Base-by-base conservation (phyloP, 1,140 invertebrate species). In the Pseudomyrmex cubaensis region DNA sequence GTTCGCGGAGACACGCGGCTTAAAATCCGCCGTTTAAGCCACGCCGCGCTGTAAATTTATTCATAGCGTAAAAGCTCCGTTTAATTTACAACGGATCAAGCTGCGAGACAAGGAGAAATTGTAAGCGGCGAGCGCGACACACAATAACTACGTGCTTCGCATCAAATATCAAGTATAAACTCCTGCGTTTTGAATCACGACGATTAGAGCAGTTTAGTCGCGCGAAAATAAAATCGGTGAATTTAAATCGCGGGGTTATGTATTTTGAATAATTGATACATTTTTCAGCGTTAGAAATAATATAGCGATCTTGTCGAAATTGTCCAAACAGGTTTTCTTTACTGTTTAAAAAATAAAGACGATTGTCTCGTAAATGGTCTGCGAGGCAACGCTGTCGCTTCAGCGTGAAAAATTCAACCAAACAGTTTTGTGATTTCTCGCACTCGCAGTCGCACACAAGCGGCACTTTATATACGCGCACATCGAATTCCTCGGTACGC, bases 51-150 rank as follows among this genome's bases (percentile, higher is more conserved):
- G 66, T 80, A 80, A 80, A 72, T 80, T 35, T 80, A 80, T 80
- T 80, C 76, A 80, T 72, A 66, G 46, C 66, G 44, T 50, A 80
- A 80, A 80, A 61, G 66, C 76, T 61, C 66, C 35, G 76, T 80
- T 80, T 80, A 80, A 80, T 80, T 72, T 80, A 80, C 76, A 66
- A 80, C 20, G 54, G 54, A 80, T 72, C 66, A 56, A 80, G 1
- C 54, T 12, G 54, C 12, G 57, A 25, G 73, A 77, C 69, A 76
- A 56, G 20, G 35, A 25, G 59, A 76, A 75, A 82, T 82, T 63
- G 72, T 54, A 82, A 82, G 46, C 70, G 69, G 48, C 57, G 20
- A 82, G 63, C 64, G 48, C 80, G 35, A 35, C 35, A 35, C 48
- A 44, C 76, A 52, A 76, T 54, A 44, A 75, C 80, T 80, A 80